Evolutionary conservation across 2,888 invertebrate genomes (phyloP).

Genomic region (Agrochola lota): DNA sequence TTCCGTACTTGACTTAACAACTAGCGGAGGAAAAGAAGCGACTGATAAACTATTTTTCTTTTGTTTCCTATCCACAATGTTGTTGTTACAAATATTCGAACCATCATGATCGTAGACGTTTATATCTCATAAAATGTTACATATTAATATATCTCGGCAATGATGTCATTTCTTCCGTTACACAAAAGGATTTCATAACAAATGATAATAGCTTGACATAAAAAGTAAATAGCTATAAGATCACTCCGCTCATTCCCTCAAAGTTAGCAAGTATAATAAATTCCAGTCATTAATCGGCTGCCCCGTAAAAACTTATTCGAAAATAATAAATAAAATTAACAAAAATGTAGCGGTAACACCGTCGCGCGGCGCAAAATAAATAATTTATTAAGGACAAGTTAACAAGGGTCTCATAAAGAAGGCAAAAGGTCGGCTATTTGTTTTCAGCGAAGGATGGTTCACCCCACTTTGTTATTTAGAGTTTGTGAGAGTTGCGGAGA

Average conservation of each 20-base stretch:
- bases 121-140: conserved; percentile 37
- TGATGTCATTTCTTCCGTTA: conserved; percentile 29
- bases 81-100: conserved; percentile 23
- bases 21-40: conserved; percentile 33
- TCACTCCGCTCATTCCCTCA: conserved; percentile 63
- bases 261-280: conserved; percentile 71
- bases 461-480: conserved; percentile 88
- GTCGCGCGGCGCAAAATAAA: conserved; percentile 85
- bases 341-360: conserved; percentile 79
- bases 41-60: conserved; percentile 31
- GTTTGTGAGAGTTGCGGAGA: conserved; percentile 80
- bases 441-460: conserved; percentile 86
- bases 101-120: conserved; percentile 26
- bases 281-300: conserved; percentile 70
- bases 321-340: conserved; percentile 86
- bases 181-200: conserved; percentile 37
- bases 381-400: conserved; percentile 90
- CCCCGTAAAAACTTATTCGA: conserved; percentile 77
- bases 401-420: conserved; percentile 91
- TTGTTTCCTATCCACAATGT: conserved; percentile 15
- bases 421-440: conserved; percentile 90
- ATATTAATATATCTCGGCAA: conserved; percentile 36
- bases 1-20: conserved; percentile 48
- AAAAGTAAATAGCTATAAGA: conserved; percentile 63
- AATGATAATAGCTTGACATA: conserved; percentile 48